Conservation (phyloP, 2,797 vertebrate genomes). For the Chiloscyllium punctatum region DNA sequence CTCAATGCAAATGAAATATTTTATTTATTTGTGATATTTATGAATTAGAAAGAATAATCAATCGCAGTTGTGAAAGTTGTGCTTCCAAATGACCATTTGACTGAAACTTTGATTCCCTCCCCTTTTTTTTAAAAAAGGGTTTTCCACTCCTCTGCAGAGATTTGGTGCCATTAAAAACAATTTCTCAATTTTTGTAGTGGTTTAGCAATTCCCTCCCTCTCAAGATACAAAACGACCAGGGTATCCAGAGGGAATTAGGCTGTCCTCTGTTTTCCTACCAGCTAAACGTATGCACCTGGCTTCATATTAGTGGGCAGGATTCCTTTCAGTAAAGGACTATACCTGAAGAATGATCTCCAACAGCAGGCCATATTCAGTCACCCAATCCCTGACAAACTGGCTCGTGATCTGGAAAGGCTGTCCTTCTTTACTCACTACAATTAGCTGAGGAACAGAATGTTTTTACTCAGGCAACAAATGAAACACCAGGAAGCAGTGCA, state of each 20-base stretch:
- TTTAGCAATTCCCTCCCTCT: background rate
- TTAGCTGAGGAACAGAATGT: background rate
- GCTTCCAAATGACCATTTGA: background rate
- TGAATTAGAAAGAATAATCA: background rate
- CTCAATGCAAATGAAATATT: background rate
- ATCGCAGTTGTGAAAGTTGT: background rate
- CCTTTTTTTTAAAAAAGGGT: background rate
- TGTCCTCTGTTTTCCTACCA: background rate
- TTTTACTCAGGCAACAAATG: too few relatives aligned
- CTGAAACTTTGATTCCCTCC: background rate
- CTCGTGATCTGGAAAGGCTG: background rate
- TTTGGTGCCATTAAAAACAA: background rate
- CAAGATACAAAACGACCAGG: too few relatives aligned
- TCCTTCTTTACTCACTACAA: background rate
- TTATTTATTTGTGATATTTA: background rate
- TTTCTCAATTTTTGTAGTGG: background rate
- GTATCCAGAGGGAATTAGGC: background rate
- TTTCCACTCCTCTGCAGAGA: background rate
- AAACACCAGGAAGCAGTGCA: background rate
- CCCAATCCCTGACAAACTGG: background rate
- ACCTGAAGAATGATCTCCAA: background rate
- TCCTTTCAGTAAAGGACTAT: background rate
- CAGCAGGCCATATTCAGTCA: background rate
- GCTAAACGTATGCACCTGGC: background rate
- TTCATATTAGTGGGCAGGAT: background rate